Base-by-base conservation (phyloP, 2,113 vertebrate species). In the Amphilophus citrinellus region DNA sequence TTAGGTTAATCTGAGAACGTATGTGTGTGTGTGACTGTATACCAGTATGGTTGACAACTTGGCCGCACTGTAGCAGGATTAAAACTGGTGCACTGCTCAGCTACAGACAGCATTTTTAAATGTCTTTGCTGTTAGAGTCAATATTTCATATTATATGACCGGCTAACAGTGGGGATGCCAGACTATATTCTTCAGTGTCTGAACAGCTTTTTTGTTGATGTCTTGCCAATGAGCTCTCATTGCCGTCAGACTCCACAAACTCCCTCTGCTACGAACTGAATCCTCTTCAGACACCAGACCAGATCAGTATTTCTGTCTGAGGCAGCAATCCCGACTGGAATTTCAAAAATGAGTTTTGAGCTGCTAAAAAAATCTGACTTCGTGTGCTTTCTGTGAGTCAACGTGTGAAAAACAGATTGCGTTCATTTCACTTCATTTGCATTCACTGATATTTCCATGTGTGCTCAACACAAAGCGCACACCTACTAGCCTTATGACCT, bases 1-100 rank as follows among this genome's bases (percentile, higher is more conserved):
- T 88, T 81, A 75, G 76, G 50, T 89, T 84, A 82, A 87, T 89
- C 73, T 90, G 76, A 84, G 80, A 86, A 82, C 27, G 80, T 65
- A 76, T 57, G 68, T 66, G 32, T 22, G 32, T 22, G 60, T 79
- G 65, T 76, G 57, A 17, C 59, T 56, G 73, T 79, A 8, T 56
- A 42, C 60, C 6, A 81, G 9, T 75, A 27, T 35, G 71, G 78
- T 7, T 82, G 79, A 50, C n/a, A 63, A 18, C 8, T 83, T 59
- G 73, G 57, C 82, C 68, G 37, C 42, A 42, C 3, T 68, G 35
- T 63, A 27, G 37, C 3, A 20, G 6, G 8, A 32, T 50, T 73
- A 47, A 63, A 62, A 56, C 56, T 39, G 50, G 56, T 62, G 24
- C 24, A 73, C 6, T 53, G 53, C 24, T 66, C 10, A 75, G 22